Conservation (phyloP, 2,888 invertebrate genomes). For the Xestia ashworthii region DNA sequence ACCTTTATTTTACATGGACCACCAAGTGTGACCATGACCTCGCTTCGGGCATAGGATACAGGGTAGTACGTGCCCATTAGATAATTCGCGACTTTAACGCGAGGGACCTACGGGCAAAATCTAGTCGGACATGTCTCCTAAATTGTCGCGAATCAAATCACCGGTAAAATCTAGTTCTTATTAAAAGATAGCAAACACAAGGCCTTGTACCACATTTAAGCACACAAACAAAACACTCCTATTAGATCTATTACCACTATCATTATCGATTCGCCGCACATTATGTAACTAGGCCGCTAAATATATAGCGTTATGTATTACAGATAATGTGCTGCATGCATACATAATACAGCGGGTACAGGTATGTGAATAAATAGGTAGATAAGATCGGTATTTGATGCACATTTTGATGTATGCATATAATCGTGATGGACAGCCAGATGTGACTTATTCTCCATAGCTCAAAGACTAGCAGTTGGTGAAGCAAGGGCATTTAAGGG, state of each 20-base stretch:
- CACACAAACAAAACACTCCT: constrained; percentile 26
- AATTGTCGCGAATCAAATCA: background rate
- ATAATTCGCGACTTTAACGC: background rate
- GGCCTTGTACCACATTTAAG: constrained; percentile 45
- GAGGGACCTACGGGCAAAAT: no score
- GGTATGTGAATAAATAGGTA: constrained; percentile 15
- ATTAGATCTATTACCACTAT: constrained; percentile 38
- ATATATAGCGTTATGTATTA: constrained; percentile 28
- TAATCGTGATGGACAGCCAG: background rate
- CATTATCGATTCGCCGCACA: constrained; percentile 44
- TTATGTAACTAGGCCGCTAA: constrained; percentile 50
- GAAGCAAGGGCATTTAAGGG: background rate
- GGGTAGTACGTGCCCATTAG: background rate
- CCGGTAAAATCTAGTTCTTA: background rate
- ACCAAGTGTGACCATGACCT: background rate
- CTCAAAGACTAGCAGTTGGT: background rate
- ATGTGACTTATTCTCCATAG: background rate
- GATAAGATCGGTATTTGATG: background rate
- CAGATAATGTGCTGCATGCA: constrained; percentile 16
- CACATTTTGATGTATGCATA: background rate
- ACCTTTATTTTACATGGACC: background rate
- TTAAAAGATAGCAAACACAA: background rate
- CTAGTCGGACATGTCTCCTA: background rate
- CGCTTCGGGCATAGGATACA: background rate
- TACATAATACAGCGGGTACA: constrained; percentile 22